Conservation (phyloP, 2,797 vertebrate species). For the Phoeniculus purpureus region DNA sequence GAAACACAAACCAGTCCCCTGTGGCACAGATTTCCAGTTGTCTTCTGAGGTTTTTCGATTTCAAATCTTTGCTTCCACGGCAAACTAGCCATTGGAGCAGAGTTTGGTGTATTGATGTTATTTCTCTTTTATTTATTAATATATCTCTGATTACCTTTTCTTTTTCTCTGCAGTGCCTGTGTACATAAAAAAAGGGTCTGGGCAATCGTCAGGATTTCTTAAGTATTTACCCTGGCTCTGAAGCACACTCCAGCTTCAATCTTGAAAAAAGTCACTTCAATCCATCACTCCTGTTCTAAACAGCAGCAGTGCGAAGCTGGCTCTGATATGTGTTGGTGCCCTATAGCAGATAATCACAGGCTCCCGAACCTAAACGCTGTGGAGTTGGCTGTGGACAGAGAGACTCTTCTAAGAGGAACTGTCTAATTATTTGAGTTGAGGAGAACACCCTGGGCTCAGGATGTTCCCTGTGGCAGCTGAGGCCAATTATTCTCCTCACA, state of each 20-base stretch:
- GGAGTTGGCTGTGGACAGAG: neutral
- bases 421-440: neutral
- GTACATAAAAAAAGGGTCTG: neutral
- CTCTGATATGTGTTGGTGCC: neutral
- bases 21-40: neutral
- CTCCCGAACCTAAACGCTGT: neutral
- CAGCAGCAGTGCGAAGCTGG: neutral
- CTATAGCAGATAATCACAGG: neutral
- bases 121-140: neutral
- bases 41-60: neutral
- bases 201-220: neutral
- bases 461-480: neutral
- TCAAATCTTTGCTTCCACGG: neutral
- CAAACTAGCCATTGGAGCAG: neutral
- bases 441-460: accelerated
- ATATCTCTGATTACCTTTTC: neutral
- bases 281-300: neutral
- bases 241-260: neutral
- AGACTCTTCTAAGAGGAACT: neutral
- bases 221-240: neutral
- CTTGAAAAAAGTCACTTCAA: neutral
- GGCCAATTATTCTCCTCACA: too few species aligned
- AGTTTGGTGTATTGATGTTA: neutral
- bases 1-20: neutral
- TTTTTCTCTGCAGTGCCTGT: neutral